phyloP scores from a whole-genome alignment of 1,140 invertebrate species.

The Aradophagus sp. region DNA sequence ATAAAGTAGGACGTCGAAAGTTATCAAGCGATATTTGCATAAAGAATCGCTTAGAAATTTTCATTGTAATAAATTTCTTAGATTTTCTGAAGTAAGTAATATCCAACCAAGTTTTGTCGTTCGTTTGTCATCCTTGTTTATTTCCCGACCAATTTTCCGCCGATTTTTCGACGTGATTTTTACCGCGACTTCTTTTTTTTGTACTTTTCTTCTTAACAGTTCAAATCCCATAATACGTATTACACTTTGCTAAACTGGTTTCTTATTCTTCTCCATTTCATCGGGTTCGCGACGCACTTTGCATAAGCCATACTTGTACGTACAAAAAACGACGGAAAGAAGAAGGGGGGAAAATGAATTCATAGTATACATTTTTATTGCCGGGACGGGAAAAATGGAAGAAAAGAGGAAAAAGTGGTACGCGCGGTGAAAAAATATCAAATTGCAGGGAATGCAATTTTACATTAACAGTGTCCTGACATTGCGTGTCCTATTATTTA shows the following conservation, averaged over 20 bases:
- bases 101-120: no score
- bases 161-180: neutral
- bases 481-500: conserved; percentile 16
- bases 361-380: conserved; percentile 45
- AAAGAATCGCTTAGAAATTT: no score
- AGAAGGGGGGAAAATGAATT: no score
- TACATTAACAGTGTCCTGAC: conserved; percentile 24
- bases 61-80: no score
- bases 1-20: no score
- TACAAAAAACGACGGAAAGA: no score
- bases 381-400: no score
- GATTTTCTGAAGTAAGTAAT: no score
- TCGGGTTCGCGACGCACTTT: conserved; percentile 35
- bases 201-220: conserved; percentile 12
- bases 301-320: conserved; percentile 33
- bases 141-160: neutral
- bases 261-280: conserved; percentile 50
- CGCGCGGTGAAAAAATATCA: conserved; percentile 21
- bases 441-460: conserved; percentile 22
- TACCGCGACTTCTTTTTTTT: no score
- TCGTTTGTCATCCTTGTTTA: no score
- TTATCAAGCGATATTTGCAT: no score
- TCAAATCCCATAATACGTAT: conserved; percentile 40
- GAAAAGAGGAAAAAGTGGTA: conserved; percentile 9
- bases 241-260: conserved; percentile 46